phyloP scores from a whole-genome alignment of 2,888 invertebrate species.

The Heliconius erato region DNA sequence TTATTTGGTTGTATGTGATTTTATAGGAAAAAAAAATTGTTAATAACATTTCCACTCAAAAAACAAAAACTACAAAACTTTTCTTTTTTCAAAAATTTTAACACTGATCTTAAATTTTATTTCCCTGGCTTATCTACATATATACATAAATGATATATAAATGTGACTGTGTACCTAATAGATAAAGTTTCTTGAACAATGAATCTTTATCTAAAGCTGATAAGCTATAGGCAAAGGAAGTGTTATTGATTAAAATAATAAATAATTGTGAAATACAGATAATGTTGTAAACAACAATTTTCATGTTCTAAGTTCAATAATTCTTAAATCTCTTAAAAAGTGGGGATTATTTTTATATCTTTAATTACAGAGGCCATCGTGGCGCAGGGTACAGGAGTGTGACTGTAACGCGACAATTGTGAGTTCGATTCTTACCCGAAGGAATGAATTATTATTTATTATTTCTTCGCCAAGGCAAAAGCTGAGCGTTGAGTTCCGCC shows the following conservation, averaged over 20 bases:
- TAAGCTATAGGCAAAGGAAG: background rate
- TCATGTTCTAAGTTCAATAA: background rate
- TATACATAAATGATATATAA: background rate
- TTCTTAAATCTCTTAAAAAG: too few relatives aligned
- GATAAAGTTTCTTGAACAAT: background rate
- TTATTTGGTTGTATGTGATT: background rate
- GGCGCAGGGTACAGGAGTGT: too few relatives aligned
- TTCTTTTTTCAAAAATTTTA: too few relatives aligned
- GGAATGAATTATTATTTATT: too few relatives aligned
- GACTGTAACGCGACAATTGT: too few relatives aligned
- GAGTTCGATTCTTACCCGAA: too few relatives aligned
- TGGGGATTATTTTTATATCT: too few relatives aligned
- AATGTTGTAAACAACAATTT: background rate
- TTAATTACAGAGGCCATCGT: too few relatives aligned
- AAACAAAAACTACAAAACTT: background rate
- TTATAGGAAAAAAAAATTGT: background rate
- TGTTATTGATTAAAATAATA: constrained; percentile 8
- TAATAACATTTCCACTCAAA: background rate
- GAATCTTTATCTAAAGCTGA: background rate
- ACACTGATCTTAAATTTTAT: background rate
- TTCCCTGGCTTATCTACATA: background rate
- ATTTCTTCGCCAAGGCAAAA: too few relatives aligned
- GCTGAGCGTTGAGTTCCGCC: too few relatives aligned
- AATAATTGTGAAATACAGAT: background rate
- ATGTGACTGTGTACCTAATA: background rate